Evolutionary conservation across 2,797 vertebrate species (phyloP), one percentile per base, ranked within the genome.

Genomic region (Stomatorhinus walkeri): DNA sequence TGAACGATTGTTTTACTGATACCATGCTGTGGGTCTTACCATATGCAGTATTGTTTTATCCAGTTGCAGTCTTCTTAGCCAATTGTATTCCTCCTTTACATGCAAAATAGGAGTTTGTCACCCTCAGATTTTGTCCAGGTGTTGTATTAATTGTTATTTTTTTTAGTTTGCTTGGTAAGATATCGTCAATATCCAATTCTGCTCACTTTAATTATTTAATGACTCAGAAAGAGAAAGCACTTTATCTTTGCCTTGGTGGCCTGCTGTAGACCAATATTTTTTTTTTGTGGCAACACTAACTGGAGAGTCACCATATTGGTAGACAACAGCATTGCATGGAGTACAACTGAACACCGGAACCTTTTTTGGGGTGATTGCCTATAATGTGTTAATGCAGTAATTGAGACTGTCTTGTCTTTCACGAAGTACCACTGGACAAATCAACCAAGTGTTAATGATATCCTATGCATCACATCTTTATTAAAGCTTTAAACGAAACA

Each of bases 161-260:
- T 46, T 83, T 83, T 48, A 46, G 91, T 90, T 61, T 76, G 28
- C 3, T 92, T 89, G 79, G 90, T 89, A 89, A 87, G 49, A 87
- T 85, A 88, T 88, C 88, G n/a, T 86, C 72, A 87, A 52, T 92
- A 92, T 91, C 89, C 90, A 81, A 93, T 93, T 93, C 91, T 93
- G 91, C 94, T 94, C 93, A 93, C 94, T 95, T 95, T 93, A 94
- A 93, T 94, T 95, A 96, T 96, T 96, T 96, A 96, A 96, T 94
- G 92, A 92, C 85, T 96, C 94, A 94, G 93, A 91, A 93, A 94
- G 93, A 95, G 95, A 93, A 96, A 96, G 96, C 96, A 96, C 96
- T 96, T 96, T 96, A 96, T 96, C 95, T 95, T 94, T 96, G 96
- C 96, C 96, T 95, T 94, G 93, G 96, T 96, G 96, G 96, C 96